Percentiles rank a stretch among this genome's conserved stretches.
Conservation (phyloP, 2,888 invertebrate species). For the Sussaba pulchella region DNA sequence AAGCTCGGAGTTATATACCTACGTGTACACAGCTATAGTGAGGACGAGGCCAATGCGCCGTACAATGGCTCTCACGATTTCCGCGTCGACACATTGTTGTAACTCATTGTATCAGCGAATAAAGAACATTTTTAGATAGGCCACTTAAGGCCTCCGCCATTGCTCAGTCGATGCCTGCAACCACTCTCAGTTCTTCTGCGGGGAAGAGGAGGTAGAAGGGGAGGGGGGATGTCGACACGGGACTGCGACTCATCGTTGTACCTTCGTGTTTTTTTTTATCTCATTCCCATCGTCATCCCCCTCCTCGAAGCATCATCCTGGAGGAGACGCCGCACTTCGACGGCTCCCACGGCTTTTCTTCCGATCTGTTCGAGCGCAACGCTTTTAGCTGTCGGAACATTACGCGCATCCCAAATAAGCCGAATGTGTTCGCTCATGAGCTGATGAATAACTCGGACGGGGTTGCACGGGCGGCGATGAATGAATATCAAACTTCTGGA, state of each 20-base stretch:
- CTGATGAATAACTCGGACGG: neutral
- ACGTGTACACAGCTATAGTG: no score
- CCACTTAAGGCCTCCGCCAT: constrained; percentile 75
- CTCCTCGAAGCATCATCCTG: constrained; percentile 7
- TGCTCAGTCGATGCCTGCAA: constrained; percentile 60
- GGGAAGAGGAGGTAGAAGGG: no score
- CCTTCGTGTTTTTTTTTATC: constrained; percentile 51
- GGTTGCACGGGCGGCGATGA: neutral
- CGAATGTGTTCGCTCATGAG: constrained; percentile 1
- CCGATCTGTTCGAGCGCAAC: constrained; percentile 67
- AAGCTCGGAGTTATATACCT: no score
- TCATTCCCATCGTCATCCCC: constrained; percentile 22
- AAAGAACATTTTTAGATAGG: constrained; percentile 80
- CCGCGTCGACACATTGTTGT: constrained; percentile 73
- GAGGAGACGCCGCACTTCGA: constrained; percentile 26
- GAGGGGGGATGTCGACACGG: no score
- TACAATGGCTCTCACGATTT: no score
- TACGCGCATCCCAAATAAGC: constrained; percentile 68
- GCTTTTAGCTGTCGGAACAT: constrained; percentile 74
- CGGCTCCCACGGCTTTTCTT: constrained; percentile 45
- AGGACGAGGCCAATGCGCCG: constrained; percentile 40
- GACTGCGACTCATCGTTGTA: constrained; percentile 67
- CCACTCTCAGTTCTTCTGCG: constrained; percentile 71
- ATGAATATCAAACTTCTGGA: constrained; percentile 2
- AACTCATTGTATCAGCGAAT: constrained; percentile 77